A percentile compares a stretch with the other conserved stretches of the same genome.
Conservation (phyloP, 2,113 vertebrate genomes). For the Capreolus pygargus region DNA sequence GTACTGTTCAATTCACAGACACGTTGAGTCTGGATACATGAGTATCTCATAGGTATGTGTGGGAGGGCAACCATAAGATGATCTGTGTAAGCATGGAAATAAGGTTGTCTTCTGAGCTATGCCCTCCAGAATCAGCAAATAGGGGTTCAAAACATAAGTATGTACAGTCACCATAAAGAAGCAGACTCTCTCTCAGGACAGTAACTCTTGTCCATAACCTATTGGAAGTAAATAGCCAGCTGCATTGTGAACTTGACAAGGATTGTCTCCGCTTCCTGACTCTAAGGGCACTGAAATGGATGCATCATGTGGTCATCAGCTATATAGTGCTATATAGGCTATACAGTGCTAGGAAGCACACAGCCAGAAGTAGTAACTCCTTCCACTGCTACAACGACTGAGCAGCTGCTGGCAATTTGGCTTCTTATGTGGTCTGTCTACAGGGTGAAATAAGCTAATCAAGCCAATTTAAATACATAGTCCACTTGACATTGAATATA, state of each 20-base stretch:
- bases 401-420: not conserved
- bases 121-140: not conserved
- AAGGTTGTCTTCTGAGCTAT: not conserved
- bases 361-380: not conserved
- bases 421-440: not conserved
- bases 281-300: not conserved
- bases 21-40: not conserved
- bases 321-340: not conserved
- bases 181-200: not conserved
- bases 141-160: not conserved
- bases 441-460: conserved; percentile 6
- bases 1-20: not conserved
- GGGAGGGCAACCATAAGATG: not conserved
- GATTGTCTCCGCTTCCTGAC: not conserved
- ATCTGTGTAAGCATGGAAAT: not conserved
- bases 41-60: not conserved
- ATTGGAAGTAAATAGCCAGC: not conserved
- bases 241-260: not conserved
- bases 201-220: not conserved
- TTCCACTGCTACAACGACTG: not conserved
- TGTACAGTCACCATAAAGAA: not conserved
- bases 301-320: not conserved
- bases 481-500: not conserved
- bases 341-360: not conserved
- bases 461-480: conserved; percentile 28